Evolutionary conservation across 2,113 vertebrate genomes (phyloP).

Genomic region (Cynopterus brachyotis): DNA sequence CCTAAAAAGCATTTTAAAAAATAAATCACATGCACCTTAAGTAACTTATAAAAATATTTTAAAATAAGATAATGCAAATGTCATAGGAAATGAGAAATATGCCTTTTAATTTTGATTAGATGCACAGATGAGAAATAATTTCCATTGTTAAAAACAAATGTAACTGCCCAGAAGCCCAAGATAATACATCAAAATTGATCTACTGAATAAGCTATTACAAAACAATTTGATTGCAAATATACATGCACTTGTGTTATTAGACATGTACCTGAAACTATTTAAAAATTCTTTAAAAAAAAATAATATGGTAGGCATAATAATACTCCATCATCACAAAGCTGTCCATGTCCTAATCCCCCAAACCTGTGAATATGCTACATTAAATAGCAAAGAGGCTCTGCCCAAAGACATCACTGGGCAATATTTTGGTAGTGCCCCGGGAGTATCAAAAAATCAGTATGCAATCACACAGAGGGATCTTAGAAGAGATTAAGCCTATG

Average conservation of each 20-base stretch:
- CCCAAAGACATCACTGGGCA: not conserved
- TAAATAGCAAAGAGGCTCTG: not conserved
- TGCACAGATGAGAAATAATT: not conserved
- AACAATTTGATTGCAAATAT: not conserved
- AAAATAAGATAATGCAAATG: constrained; percentile 6
- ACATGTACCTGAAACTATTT: not conserved
- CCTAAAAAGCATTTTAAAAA: not conserved
- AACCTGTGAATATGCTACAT: not conserved
- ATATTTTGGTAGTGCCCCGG: not conserved
- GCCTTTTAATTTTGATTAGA: not conserved
- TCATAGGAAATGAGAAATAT: not conserved
- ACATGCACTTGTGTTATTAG: not conserved
- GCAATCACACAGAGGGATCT: not conserved
- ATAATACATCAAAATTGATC: not conserved
- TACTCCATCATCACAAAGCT: not conserved
- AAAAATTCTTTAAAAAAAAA: not conserved
- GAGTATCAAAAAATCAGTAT: not conserved
- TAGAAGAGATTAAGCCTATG: not conserved
- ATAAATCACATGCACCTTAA: not conserved
- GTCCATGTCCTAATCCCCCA: not conserved
- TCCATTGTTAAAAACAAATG: constrained; percentile 7
- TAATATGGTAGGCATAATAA: not conserved
- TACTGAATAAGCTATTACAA: not conserved
- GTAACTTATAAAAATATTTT: constrained; percentile 12
- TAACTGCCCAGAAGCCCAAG: not conserved